phyloP scores from a whole-genome alignment of 2,888 invertebrate species.

The Platypus cylindrus region DNA sequence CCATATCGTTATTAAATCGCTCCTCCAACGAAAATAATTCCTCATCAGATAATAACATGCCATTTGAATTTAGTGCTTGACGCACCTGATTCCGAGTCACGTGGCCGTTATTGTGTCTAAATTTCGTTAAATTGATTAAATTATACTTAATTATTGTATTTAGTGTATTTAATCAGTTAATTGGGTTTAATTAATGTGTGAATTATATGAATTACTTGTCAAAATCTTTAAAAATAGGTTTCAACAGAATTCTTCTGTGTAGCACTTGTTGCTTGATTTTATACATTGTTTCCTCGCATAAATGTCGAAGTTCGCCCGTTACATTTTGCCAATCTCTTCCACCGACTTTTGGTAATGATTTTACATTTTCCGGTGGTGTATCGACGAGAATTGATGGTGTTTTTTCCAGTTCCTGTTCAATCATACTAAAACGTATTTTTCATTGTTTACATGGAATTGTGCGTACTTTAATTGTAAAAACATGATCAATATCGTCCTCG shows the following conservation, averaged over 20 bases:
- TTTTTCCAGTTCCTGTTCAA: constrained; percentile 44
- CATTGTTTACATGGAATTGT: no score
- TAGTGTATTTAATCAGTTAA: no score
- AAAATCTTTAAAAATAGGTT: constrained; percentile 56
- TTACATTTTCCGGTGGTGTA: constrained; percentile 42
- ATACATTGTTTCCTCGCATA: constrained; percentile 48
- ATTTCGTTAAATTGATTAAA: no score
- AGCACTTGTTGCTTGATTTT: constrained; percentile 49
- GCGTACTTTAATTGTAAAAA: constrained; percentile 31
- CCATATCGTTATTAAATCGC: constrained; percentile 59
- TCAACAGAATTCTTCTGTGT: constrained; percentile 49
- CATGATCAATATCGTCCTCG: constrained; percentile 65
- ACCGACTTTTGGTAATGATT: constrained; percentile 37
- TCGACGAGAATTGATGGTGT: constrained; percentile 45
- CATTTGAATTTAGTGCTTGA: constrained; percentile 54
- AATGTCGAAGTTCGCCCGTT: constrained; percentile 16
- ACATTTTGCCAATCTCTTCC: constrained; percentile 37
- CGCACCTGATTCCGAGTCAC: constrained; percentile 56
- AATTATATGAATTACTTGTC: constrained; percentile 32
- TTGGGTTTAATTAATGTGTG: no score
- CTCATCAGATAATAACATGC: constrained; percentile 50
- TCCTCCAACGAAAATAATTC: constrained; percentile 57
- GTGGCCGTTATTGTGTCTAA: constrained; percentile 59
- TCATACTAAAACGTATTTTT: background rate
- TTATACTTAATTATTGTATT: no score